phyloP scores from a whole-genome alignment of 1,140 invertebrate genomes.

The Xylocopa sonorina region DNA sequence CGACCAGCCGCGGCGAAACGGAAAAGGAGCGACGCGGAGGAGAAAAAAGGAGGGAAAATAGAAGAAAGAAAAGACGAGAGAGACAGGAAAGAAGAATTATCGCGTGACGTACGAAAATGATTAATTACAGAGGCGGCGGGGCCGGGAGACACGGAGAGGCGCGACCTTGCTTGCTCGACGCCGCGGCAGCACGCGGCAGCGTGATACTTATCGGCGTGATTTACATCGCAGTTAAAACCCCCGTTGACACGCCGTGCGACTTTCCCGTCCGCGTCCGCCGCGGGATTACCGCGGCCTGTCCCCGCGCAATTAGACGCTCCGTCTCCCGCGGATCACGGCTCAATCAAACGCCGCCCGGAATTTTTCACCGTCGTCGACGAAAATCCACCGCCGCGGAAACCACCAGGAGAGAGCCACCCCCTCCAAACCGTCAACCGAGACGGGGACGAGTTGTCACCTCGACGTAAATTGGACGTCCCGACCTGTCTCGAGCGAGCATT shows the following conservation, averaged over 20 bases:
- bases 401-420: neutral
- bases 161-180: conserved; percentile 67
- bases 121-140: conserved; percentile 65
- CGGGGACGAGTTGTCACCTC: neutral
- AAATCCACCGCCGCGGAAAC: neutral
- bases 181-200: conserved; percentile 39
- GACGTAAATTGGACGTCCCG: neutral
- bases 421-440: neutral
- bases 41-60: neutral
- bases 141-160: conserved; percentile 46
- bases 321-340: conserved; percentile 21
- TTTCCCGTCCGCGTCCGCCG: conserved; percentile 20
- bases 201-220: conserved; percentile 74
- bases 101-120: conserved; percentile 69
- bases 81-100: conserved; percentile 51
- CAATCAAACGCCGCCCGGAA: conserved; percentile 28
- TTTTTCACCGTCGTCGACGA: neutral
- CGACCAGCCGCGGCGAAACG: neutral
- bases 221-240: conserved; percentile 71
- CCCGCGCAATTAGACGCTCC: conserved; percentile 47
- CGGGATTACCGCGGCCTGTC: conserved; percentile 35
- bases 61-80: neutral
- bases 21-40: neutral
- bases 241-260: conserved; percentile 61
- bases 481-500: neutral